These are phyloP conservation scores for Abramis brama DNA, from an alignment of 2,113 vertebrate genomes.

Conservation along the genomic window DNA sequence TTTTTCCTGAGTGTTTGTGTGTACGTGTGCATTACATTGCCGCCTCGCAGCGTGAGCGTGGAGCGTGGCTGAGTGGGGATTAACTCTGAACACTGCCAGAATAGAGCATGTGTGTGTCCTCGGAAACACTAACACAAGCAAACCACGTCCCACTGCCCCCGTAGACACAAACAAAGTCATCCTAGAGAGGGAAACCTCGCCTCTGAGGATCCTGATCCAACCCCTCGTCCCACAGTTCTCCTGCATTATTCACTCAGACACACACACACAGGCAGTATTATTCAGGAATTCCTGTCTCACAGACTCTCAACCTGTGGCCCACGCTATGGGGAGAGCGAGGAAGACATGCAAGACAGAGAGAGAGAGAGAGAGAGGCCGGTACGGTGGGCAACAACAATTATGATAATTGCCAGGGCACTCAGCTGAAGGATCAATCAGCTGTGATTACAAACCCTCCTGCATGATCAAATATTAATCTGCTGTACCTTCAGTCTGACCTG, in stretches of 20 bases:
- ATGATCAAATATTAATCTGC: conserved; percentile 99
- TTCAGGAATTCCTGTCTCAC: conserved; percentile 55
- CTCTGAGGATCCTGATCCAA: conserved; percentile 14
- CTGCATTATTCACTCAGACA: conserved; percentile 26
- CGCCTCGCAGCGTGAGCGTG: conserved; percentile 25
- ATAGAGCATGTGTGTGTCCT: conserved; percentile 34
- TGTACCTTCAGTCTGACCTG: conserved; percentile 90
- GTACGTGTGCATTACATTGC: not conserved
- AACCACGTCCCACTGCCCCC: conserved; percentile 15
- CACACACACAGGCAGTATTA: conserved; percentile 10
- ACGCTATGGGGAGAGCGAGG: not conserved
- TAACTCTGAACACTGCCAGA: conserved; percentile 64
- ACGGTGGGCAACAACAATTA: conserved; percentile 94
- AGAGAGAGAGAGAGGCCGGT: conserved; percentile 58
- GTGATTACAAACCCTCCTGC: conserved; percentile 94
- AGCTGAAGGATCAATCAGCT: conserved; percentile 88
- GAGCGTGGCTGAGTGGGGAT: conserved; percentile 81
- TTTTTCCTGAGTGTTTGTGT: not conserved
- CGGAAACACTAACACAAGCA: conserved; percentile 59
- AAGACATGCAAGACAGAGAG: not conserved
- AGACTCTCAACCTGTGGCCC: conserved; percentile 81
- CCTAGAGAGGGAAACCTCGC: conserved; percentile 40
- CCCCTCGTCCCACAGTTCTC: not conserved
- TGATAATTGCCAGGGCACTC: conserved; percentile 96
- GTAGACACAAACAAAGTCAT: conserved; percentile 24